Conservation (phyloP, 2,888 invertebrate genomes). For the Didymodactylos carnosus region DNA sequence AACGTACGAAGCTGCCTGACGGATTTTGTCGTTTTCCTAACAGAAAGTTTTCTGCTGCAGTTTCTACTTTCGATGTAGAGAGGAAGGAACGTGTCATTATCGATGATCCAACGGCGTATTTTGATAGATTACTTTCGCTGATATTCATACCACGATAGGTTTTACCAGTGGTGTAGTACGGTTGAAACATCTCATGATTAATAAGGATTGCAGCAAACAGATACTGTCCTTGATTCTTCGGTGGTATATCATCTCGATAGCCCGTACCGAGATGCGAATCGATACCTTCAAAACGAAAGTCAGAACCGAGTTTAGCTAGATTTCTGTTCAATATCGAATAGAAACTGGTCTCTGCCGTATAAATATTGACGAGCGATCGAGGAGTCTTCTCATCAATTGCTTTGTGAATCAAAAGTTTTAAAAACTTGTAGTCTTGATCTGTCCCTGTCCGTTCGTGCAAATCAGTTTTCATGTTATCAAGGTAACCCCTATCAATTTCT, state of each 20-base stretch:
- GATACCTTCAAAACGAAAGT: neutral
- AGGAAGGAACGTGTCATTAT: neutral
- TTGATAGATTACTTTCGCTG: accelerated
- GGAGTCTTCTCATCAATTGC: neutral
- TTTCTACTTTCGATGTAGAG: neutral
- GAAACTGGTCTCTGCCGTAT: neutral
- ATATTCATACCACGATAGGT: neutral
- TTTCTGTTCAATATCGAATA: neutral
- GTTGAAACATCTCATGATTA: neutral
- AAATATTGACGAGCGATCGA: neutral
- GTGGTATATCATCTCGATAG: neutral
- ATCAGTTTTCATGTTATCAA: neutral
- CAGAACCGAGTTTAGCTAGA: neutral
- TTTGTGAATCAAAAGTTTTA: no score
- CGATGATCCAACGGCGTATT: neutral
- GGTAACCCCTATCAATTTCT: neutral
- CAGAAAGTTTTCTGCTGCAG: neutral
- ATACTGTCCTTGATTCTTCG: neutral
- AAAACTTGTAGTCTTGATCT: no score
- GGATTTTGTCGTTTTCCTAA: neutral
- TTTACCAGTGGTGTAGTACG: neutral
- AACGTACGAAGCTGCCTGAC: no score
- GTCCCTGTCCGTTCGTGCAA: no score
- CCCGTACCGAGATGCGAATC: neutral
- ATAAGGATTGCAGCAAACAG: neutral